Percentiles rank a stretch among this genome's conserved stretches.
These are phyloP conservation scores for Recurvirostra avosetta DNA, from an alignment of 2,113 vertebrate genomes.

Conservation along the genomic window DNA sequence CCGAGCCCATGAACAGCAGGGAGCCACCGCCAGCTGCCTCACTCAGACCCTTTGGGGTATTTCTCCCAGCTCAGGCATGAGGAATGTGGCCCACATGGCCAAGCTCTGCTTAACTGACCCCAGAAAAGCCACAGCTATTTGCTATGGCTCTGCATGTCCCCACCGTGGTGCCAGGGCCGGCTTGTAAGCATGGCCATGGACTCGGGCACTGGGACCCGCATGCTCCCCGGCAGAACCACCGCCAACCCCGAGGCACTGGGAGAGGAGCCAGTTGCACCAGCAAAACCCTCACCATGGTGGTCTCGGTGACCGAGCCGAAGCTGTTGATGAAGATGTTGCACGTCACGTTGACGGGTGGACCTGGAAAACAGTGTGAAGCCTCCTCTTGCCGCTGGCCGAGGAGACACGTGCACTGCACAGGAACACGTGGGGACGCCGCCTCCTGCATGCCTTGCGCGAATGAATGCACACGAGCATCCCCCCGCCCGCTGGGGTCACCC, in stretches of 20 bases:
- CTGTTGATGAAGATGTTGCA: slow-evolving; percentile 99
- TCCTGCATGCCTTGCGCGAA: accelerated
- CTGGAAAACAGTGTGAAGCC: slow-evolving; percentile 64
- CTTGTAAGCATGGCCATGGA: not conserved
- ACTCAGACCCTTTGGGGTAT: accelerated
- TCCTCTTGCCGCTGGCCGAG: not conserved
- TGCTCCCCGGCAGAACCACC: accelerated
- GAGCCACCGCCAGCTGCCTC: not conserved
- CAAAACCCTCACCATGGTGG: slow-evolving; percentile 86
- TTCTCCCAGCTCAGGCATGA: not conserved
- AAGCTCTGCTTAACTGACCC: not conserved
- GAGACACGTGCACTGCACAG: accelerated
- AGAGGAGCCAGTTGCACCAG: accelerated
- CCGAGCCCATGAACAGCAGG: accelerated
- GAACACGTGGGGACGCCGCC: accelerated
- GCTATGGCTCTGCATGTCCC: not conserved
- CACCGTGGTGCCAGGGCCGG: accelerated
- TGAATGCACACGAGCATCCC: not conserved
- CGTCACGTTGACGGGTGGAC: slow-evolving; percentile 92
- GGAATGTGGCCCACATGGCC: not conserved
- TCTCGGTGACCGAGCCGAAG: slow-evolving; percentile 92
- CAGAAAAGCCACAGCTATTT: not conserved
- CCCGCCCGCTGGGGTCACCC: not conserved
- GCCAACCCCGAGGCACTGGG: not conserved
- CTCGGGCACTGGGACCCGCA: accelerated